Conservation (phyloP, 53 echinoderm and acorn worm species). For the Apostichopus leukothele region DNA sequence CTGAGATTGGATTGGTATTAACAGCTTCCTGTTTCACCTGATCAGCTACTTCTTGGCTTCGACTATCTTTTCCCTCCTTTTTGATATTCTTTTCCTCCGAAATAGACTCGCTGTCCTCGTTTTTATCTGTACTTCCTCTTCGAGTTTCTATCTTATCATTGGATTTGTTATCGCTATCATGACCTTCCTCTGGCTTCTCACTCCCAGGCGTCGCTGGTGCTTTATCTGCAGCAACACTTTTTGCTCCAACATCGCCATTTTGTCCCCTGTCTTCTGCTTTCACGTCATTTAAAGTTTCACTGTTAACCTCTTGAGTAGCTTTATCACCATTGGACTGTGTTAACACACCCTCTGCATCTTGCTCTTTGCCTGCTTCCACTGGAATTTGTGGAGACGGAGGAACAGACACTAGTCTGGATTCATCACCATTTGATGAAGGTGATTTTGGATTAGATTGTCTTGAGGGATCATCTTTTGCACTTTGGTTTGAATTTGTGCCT, state of each 20-base stretch:
- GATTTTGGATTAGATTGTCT: background rate
- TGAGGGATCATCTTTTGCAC: background rate
- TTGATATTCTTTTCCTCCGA: no score
- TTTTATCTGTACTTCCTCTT: background rate
- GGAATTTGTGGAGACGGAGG: background rate
- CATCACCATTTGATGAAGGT: background rate
- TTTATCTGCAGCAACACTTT: background rate
- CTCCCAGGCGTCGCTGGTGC: background rate
- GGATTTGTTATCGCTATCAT: background rate
- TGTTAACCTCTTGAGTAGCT: background rate
- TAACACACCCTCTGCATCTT: background rate
- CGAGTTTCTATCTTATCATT: background rate
- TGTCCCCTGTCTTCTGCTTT: background rate
- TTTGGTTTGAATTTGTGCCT: background rate
- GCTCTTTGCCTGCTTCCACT: background rate
- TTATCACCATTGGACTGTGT: conserved; percentile 10
- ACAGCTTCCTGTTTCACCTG: no score
- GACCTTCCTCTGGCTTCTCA: no score
- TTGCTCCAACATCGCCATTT: background rate
- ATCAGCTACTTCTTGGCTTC: no score
- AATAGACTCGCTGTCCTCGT: background rate
- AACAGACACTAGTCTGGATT: background rate
- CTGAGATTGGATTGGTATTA: no score
- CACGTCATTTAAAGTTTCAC: background rate
- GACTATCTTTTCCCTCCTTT: no score